phyloP scores from a whole-genome alignment of 2,888 invertebrate genomes.

The Atethmia centrago region DNA sequence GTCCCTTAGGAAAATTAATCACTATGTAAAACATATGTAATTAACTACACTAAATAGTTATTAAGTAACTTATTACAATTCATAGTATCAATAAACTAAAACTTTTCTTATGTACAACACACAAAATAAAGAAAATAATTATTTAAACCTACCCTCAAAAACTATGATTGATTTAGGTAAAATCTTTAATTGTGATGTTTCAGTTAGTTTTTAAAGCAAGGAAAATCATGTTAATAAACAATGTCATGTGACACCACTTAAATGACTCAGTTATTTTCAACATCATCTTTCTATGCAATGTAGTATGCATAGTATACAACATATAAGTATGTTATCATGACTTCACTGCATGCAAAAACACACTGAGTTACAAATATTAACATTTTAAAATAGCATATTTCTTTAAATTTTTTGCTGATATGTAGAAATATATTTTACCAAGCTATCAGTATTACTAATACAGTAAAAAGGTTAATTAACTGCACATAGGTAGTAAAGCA shows the following conservation, averaged over 20 bases:
- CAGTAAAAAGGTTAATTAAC: not conserved
- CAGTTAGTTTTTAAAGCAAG: not conserved
- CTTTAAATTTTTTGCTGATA: not conserved
- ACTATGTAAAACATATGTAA: too few relatives aligned
- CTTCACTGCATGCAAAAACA: slow-evolving; percentile 6
- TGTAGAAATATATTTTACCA: not conserved
- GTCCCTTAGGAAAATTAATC: not conserved
- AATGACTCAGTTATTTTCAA: slow-evolving; percentile 5
- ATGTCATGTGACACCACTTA: slow-evolving; percentile 14
- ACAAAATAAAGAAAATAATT: not conserved
- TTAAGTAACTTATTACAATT: too few relatives aligned
- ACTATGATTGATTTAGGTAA: not conserved
- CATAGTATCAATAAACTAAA: not conserved
- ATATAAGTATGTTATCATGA: slow-evolving; percentile 25
- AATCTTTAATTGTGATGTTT: not conserved
- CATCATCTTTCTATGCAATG: not conserved
- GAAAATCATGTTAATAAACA: not conserved
- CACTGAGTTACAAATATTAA: slow-evolving; percentile 24
- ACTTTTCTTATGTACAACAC: not conserved
- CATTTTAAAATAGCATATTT: not conserved
- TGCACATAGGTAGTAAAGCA: not conserved
- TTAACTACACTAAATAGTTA: too few relatives aligned
- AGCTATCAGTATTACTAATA: not conserved
- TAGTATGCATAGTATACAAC: slow-evolving; percentile 5
- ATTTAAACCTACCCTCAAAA: not conserved